Percentiles rank a stretch among this genome's conserved stretches.
Evolutionary conservation across 1,140 invertebrate species (phyloP).

Genomic region (Pantala flavescens): DNA sequence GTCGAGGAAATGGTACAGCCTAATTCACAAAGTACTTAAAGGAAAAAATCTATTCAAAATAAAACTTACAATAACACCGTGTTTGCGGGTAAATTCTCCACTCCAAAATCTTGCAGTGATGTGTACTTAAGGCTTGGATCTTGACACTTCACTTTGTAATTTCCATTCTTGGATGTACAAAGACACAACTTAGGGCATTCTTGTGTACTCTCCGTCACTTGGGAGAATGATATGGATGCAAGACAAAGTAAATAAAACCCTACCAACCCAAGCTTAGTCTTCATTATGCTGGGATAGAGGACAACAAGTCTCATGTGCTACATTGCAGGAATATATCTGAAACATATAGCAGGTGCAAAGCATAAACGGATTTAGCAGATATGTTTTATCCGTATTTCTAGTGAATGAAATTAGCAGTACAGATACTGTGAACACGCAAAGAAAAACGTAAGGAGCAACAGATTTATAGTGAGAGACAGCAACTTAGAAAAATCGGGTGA

Average conservation of each 20-base stretch:
- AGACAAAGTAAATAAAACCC: not conserved
- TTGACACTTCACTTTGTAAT: not conserved
- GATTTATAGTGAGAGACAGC: not conserved
- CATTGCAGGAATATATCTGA: not conserved
- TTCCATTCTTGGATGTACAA: not conserved
- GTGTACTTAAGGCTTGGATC: not conserved
- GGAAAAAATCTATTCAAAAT: not conserved
- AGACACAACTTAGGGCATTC: not conserved
- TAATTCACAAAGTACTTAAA: not conserved
- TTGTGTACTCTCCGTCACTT: not conserved
- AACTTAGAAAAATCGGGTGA: not conserved
- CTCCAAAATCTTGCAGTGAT: not conserved
- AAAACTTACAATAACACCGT: not conserved
- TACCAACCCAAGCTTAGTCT: not conserved
- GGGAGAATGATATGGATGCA: not conserved
- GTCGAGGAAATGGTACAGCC: not conserved
- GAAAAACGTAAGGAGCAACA: not conserved
- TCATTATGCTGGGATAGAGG: not conserved
- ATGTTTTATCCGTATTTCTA: not conserved
- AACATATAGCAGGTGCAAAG: not conserved
- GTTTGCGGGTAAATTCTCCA: not conserved
- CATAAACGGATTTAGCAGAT: not conserved
- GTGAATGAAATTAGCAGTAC: not conserved
- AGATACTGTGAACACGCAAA: not conserved
- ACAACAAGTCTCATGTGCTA: not conserved